These are phyloP conservation scores for Cyrtonyx montezumae DNA, from an alignment of 2,113 vertebrate genomes.

Conservation along the genomic window DNA sequence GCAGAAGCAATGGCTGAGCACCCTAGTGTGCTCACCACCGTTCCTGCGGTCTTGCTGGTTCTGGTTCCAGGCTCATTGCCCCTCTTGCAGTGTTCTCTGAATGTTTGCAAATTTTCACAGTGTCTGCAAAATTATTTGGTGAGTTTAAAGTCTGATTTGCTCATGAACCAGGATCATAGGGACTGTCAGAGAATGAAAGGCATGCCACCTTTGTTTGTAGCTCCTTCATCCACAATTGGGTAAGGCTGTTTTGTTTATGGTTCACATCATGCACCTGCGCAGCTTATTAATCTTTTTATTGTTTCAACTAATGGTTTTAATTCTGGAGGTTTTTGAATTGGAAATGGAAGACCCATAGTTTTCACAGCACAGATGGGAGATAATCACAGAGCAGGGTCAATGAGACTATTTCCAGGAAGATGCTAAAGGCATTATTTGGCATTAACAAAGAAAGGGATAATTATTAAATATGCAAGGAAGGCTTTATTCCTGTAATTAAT, in stretches of 20 bases:
- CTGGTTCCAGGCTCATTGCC: neutral
- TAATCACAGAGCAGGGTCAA: conserved; percentile 60
- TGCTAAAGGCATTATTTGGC: conserved; percentile 66
- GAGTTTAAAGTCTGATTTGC: neutral
- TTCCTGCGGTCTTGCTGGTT: neutral
- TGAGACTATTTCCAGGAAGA: conserved; percentile 55
- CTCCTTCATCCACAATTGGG: neutral
- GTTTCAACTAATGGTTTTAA: conserved; percentile 14
- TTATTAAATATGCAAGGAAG: conserved; percentile 63
- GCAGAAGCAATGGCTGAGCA: neutral
- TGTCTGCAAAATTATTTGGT: neutral
- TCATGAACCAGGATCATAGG: neutral
- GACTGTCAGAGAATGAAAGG: neutral
- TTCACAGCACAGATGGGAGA: conserved; percentile 66
- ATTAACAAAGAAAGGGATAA: conserved; percentile 66
- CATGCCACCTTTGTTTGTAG: rapidly evolving
- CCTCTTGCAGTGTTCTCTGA: neutral
- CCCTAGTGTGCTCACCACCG: neutral
- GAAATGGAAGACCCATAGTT: conserved; percentile 25
- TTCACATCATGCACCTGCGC: neutral
- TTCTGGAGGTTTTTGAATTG: neutral
- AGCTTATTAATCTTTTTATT: conserved; percentile 5
- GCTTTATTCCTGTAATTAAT: conserved; percentile 66
- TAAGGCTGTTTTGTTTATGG: neutral
- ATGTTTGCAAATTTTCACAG: neutral